These are phyloP conservation scores for Eilema griseolum DNA, from an alignment of 2,888 invertebrate genomes.

Conservation along the genomic window DNA sequence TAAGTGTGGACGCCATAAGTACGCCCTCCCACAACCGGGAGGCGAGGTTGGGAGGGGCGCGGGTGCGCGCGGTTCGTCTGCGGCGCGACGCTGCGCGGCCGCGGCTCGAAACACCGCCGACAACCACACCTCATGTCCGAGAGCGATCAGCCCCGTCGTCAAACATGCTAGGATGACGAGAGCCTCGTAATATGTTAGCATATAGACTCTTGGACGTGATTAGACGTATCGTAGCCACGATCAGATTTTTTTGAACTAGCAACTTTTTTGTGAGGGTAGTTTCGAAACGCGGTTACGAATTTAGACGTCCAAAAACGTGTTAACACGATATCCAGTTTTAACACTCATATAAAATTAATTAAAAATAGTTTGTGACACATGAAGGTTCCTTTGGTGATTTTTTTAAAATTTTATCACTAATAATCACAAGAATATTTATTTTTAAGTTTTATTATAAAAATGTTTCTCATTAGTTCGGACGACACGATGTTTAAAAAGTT, in stretches of 20 bases:
- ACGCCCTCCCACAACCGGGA: constrained; percentile 51
- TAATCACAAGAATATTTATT: constrained; percentile 9
- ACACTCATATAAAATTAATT: neutral
- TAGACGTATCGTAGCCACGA: neutral
- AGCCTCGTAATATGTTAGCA: constrained; percentile 72
- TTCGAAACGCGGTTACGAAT: neutral
- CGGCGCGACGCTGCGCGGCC: constrained; percentile 64
- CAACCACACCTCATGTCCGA: constrained; percentile 80
- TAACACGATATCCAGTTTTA: neutral
- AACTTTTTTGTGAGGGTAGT: neutral
- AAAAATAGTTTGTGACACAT: neutral
- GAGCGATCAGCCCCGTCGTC: constrained; percentile 69
- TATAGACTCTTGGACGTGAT: constrained; percentile 44
- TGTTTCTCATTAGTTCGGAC: neutral
- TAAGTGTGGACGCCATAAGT: constrained; percentile 66
- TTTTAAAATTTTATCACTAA: neutral
- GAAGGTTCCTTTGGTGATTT: neutral
- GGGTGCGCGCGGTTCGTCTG: constrained; percentile 49
- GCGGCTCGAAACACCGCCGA: constrained; percentile 75
- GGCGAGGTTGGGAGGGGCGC: constrained; percentile 48
- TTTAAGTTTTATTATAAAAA: constrained; percentile 14
- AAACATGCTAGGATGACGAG: constrained; percentile 77
- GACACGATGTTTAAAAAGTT: constrained; percentile 15
- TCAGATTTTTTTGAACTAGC: neutral
- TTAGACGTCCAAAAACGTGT: neutral